Evolutionary conservation across 1,140 invertebrate species (phyloP), one percentile per base, ranked within the genome.

Genomic region (Idris sp.): DNA sequence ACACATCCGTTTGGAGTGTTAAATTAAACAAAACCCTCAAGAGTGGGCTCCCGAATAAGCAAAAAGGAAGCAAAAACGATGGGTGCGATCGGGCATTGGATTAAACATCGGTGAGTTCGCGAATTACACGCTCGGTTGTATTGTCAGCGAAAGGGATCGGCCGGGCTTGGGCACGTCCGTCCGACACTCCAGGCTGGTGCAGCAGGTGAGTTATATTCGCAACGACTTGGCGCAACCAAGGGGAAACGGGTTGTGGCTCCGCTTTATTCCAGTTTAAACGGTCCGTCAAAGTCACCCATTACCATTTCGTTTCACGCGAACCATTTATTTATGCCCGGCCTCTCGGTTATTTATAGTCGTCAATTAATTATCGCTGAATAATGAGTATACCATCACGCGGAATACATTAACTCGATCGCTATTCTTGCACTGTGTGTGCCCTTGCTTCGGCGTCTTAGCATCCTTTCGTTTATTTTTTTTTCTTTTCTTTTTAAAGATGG

Each of bases 361-460:
- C 84, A 86, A 86, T 86, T 85, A 86, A 85, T 86, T 85, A 86
- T 86, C 83, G 81, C 84, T 86, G 83, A 84, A 84, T 86, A 86
- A 84, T 86, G 84, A 86, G 79, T 80, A 81, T 82, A 80, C 67
- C 62, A 76, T 77, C 73, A 71, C 62, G 68, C 67, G 71, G 83
- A 85, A 85, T 85, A 84, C 83, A 84, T 86, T 86, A 85, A 79
- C 77, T 79, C 76, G 80, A 81, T 84, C 82, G 77, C 81, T 79
- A 83, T 85, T 85, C 83, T 86, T 85, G 61, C n/a, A n/a, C 65
- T 38, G 35, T 33, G 40, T 56, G 43, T 51, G 76, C 77, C 71
- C 72, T 46, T 33, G 33, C 41, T 61, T 26, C 9, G 2, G 14
- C 31, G 7, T 36, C 30, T 31, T n/a, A n/a, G n/a, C n/a, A n/a